These are phyloP conservation scores for Mamestra configurata DNA, from an alignment of 1,140 invertebrate species.

Conservation along the genomic window DNA sequence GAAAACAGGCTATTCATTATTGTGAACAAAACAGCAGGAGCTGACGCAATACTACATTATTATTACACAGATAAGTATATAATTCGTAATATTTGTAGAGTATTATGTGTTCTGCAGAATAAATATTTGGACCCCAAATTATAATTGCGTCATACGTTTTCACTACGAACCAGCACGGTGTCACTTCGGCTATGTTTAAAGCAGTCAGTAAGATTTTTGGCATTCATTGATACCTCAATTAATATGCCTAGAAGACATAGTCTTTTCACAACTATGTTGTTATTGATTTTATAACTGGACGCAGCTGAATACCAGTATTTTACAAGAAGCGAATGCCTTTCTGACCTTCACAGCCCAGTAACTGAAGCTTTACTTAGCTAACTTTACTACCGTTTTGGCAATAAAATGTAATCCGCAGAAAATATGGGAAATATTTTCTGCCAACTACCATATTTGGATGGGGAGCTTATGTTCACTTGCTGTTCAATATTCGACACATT, in stretches of 20 bases:
- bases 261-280: no score
- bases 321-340: no score
- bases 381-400: no score
- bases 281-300: no score
- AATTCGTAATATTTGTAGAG: conserved; percentile 32
- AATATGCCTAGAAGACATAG: background rate
- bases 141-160: conserved; percentile 33
- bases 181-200: background rate
- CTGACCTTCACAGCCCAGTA: no score
- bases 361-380: no score
- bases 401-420: no score
- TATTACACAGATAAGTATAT: background rate
- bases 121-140: conserved; percentile 40
- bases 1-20: background rate
- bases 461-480: no score
- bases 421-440: no score
- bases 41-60: conserved; percentile 12
- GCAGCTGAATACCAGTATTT: no score
- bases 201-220: background rate
- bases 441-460: no score
- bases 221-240: background rate
- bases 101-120: conserved; percentile 12
- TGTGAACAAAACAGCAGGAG: background rate
- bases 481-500: no score
- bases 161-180: conserved; percentile 2